Conservation (phyloP, 2,113 vertebrate genomes). For the Edolisoma coerulescens region DNA sequence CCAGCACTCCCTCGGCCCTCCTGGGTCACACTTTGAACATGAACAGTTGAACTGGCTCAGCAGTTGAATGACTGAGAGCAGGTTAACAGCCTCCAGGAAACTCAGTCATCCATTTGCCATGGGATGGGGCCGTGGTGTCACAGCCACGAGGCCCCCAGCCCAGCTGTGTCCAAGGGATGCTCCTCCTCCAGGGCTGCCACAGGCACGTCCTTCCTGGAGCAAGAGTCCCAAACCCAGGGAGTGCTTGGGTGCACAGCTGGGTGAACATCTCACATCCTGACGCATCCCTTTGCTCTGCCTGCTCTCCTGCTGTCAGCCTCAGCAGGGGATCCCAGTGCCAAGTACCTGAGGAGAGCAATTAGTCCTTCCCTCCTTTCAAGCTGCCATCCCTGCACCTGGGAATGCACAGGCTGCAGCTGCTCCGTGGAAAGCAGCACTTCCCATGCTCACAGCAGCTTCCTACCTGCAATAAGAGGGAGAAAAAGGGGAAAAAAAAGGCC, state of each 20-base stretch:
- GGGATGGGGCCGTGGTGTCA: background rate
- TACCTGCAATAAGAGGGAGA: background rate
- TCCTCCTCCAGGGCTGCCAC: background rate
- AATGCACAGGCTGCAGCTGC: background rate
- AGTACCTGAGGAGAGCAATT: background rate
- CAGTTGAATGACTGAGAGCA: background rate
- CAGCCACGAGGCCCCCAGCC: rapidly evolving
- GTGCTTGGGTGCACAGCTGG: background rate
- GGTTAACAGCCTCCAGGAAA: background rate
- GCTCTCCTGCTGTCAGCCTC: background rate
- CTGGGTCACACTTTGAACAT: background rate
- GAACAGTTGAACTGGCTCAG: background rate
- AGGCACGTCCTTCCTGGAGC: background rate
- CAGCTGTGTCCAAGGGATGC: background rate
- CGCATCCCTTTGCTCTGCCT: background rate
- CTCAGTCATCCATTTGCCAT: background rate
- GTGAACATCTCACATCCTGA: background rate
- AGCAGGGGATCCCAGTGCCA: background rate
- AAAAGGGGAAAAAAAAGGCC: background rate
- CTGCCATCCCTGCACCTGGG: background rate
- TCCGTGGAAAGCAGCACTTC: background rate
- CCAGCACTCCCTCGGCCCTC: background rate
- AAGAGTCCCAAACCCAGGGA: background rate
- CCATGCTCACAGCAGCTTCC: background rate
- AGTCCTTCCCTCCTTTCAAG: background rate